These are phyloP conservation scores for Antheraea mylitta DNA, from an alignment of 1,140 invertebrate genomes.

Conservation along the genomic window DNA sequence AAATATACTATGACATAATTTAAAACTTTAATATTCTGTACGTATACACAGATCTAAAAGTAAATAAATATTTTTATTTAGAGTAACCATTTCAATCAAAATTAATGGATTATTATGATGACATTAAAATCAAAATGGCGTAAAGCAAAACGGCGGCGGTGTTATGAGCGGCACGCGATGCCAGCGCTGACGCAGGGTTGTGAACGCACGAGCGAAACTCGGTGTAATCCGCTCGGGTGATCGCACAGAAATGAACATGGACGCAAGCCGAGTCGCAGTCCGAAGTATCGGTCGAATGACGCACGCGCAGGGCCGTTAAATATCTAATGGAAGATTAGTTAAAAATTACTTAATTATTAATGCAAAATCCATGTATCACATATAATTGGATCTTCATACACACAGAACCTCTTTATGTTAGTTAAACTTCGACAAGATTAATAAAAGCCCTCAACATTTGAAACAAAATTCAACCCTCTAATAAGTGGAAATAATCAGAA, in stretches of 20 bases:
- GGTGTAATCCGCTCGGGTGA: constrained; percentile 87
- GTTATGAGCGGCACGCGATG: constrained; percentile 69
- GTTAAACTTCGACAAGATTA: no score
- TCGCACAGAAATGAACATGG: constrained; percentile 89
- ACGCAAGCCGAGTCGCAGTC: constrained; percentile 85
- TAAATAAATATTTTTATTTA: neutral
- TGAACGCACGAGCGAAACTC: constrained; percentile 87
- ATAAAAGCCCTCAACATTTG: no score
- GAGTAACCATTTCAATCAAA: no score
- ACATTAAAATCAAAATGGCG: constrained; percentile 63
- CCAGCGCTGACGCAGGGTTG: constrained; percentile 85
- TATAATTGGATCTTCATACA: no score
- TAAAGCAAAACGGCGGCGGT: constrained; percentile 61
- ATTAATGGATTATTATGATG: constrained; percentile 36
- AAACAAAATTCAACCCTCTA: no score
- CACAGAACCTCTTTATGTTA: no score
- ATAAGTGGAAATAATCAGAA: no score
- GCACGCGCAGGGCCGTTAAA: constrained; percentile 80
- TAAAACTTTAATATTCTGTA: neutral
- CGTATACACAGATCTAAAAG: neutral
- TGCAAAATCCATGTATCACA: no score
- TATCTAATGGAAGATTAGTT: constrained; percentile 39
- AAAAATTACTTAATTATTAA: neutral
- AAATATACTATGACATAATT: neutral
- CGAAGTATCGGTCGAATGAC: constrained; percentile 63